Base-by-base conservation (phyloP, 2,113 vertebrate species). In the Austrofundulus limnaeus region DNA sequence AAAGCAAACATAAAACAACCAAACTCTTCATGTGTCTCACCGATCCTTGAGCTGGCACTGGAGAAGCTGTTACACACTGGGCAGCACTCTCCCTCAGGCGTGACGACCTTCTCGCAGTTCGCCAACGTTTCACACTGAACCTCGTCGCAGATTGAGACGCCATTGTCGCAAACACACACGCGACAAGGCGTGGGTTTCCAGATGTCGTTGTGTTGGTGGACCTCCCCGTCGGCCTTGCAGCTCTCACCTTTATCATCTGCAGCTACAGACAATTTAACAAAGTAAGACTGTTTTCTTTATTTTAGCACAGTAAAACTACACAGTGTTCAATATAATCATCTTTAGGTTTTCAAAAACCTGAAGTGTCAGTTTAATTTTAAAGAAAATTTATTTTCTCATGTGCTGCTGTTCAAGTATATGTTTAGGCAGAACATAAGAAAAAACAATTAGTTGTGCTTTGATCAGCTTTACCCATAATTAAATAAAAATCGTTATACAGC, bases 131-230 rank as follows among this genome's bases (percentile, higher is more conserved):
- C 91, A 41, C 97, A 99, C 47, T 90, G 90, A 60, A 98, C 94
- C 58, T 94, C 92, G 24, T 98, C 97, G 0, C 97, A 99, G 46
- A 99, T 86, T 57, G 94, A 89, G 1, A 93, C 90, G 17, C 96
- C 96, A 0, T 90, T 92, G 83, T 98, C 96, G 46, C 97, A 99
- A 49, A 98, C 95, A 0, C 97, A 99, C 55, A 98, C 94, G 2
- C 91, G 88, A 61, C 96, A 98, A 0, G 91, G 90, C 0, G 91
- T 86, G 0, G 96, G 94, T 67, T 95, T 96, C 96, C 96, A 98
- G 72, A 96, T 92, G 64, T 94, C 93, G 43, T 94, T 92, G 84
- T 97, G 94, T 54, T 90, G 83, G 81, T 95, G 92, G 70, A 93
- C 73, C 70, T 92, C 85, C 2, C 90, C 94, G 24, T 94, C 92